Evolutionary conservation across 2,113 vertebrate genomes (phyloP).

Genomic region (Perognathus longimembris): DNA sequence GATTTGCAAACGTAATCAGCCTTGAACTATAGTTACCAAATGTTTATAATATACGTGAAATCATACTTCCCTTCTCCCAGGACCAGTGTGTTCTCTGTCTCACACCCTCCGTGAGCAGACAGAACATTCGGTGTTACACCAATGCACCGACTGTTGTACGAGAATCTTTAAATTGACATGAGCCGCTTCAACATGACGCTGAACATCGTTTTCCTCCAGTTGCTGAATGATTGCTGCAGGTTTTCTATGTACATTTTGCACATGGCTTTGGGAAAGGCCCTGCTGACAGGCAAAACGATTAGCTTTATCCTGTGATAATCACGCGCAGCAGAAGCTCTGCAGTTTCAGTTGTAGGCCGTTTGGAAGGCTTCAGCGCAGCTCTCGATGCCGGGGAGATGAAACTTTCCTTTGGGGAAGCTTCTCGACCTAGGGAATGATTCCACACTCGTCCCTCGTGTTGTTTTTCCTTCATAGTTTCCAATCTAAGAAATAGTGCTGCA

Average conservation of each 20-base stretch:
- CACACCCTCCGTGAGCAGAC: background rate
- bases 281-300: background rate
- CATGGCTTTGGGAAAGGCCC: background rate
- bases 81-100: background rate
- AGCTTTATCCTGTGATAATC: background rate
- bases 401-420: background rate
- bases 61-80: background rate
- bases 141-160: background rate
- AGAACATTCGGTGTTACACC: background rate
- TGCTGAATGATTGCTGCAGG: background rate
- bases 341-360: background rate
- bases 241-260: background rate
- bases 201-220: background rate
- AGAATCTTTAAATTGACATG: background rate
- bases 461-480: background rate
- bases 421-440: background rate
- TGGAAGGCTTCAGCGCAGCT: background rate
- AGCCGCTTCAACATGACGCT: background rate
- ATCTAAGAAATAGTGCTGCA: background rate
- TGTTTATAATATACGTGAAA: background rate
- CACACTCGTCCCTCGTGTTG: background rate
- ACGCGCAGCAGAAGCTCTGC: background rate
- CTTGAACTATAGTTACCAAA: conserved; percentile 11
- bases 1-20: background rate
- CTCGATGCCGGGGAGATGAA: background rate